phyloP scores from a whole-genome alignment of 2,888 invertebrate genomes.

The Eurytoma californica region DNA sequence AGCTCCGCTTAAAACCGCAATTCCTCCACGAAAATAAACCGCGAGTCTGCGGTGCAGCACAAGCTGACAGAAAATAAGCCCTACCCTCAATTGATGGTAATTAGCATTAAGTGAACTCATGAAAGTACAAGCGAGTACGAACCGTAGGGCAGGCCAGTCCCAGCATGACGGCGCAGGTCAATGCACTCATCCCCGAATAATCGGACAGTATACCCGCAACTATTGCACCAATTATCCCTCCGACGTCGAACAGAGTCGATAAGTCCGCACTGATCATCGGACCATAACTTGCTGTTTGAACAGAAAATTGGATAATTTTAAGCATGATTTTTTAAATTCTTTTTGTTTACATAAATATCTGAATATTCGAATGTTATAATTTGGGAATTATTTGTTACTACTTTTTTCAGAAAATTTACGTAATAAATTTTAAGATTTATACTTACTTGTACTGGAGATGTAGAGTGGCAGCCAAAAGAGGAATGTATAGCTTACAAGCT shows the following conservation, averaged over 20 bases:
- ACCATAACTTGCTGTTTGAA: conserved; percentile 36
- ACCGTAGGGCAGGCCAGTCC: conserved; percentile 89
- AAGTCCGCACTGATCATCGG: conserved; percentile 79
- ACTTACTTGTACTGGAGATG: conserved; percentile 89
- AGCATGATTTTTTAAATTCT: not conserved
- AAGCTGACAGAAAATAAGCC: too few species aligned
- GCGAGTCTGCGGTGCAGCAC: too few species aligned
- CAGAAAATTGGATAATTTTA: not conserved
- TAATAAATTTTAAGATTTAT: conserved; percentile 28
- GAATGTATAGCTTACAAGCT: conserved; percentile 97
- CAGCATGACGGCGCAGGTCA: conserved; percentile 91
- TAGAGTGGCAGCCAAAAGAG: conserved; percentile 97
- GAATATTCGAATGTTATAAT: not conserved
- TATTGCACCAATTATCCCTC: conserved; percentile 93
- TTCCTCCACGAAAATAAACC: too few species aligned
- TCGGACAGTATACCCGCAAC: conserved; percentile 92
- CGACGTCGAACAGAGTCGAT: conserved; percentile 90
- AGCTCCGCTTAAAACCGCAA: too few species aligned
- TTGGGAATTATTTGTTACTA: conserved; percentile 14
- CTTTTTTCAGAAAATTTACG: conserved; percentile 2
- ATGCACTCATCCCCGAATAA: conserved; percentile 87
- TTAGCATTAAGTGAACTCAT: conserved; percentile 19
- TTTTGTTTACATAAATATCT: not conserved
- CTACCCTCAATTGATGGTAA: not conserved
- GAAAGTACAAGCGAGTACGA: conserved; percentile 62